Percentiles rank a stretch among this genome's conserved stretches.
phyloP scores from a whole-genome alignment of 2,888 invertebrate species.

The Zhengitettix transpicula region DNA sequence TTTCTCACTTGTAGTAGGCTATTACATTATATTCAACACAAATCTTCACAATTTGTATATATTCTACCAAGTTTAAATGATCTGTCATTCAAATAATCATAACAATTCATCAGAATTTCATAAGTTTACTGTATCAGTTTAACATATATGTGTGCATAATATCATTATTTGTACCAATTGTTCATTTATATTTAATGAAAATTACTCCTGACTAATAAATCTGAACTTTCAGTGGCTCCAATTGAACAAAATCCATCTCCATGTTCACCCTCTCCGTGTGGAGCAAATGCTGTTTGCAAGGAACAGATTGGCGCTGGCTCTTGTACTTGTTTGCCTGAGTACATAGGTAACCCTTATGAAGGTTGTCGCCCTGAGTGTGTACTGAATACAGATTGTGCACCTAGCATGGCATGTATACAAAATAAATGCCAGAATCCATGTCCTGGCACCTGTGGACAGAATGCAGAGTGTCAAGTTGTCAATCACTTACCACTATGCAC shows the following conservation, averaged over 20 bases:
- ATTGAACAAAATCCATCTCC: slow-evolving; percentile 9
- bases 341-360: slow-evolving; percentile 21
- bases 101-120: too few species aligned
- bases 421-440: slow-evolving; percentile 67
- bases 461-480: slow-evolving; percentile 53
- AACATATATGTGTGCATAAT: too few species aligned
- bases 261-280: slow-evolving; percentile 15
- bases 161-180: too few species aligned
- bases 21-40: too few species aligned
- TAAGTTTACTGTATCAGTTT: too few species aligned
- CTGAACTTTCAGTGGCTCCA: slow-evolving; percentile 5
- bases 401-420: slow-evolving; percentile 54
- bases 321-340: slow-evolving; percentile 30
- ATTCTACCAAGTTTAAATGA: too few species aligned
- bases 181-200: too few species aligned
- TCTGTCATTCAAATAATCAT: too few species aligned
- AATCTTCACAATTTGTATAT: too few species aligned
- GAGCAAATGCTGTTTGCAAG: slow-evolving; percentile 18
- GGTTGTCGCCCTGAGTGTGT: slow-evolving; percentile 49
- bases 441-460: slow-evolving; percentile 52
- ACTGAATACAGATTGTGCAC: slow-evolving; percentile 50
- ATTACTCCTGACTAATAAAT: not conserved
- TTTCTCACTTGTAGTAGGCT: too few species aligned
- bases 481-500: slow-evolving; percentile 42
- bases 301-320: slow-evolving; percentile 32